Conservation (phyloP, 2,113 vertebrate genomes). For the human region DNA sequence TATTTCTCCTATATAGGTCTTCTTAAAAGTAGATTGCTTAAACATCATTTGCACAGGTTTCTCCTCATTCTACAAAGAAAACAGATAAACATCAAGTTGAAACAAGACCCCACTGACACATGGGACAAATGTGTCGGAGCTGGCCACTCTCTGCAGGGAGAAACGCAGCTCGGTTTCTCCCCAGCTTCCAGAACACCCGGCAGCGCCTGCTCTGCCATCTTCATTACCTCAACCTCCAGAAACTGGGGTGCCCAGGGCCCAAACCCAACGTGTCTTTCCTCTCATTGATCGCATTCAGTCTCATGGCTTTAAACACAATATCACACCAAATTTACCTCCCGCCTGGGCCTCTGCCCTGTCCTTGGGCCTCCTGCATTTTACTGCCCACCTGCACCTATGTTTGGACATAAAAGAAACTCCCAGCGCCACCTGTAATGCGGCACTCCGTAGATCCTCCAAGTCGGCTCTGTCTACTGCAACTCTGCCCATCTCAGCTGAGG, state of each 20-base stretch:
- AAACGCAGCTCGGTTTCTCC: too few relatives aligned
- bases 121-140: too few relatives aligned
- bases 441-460: neutral
- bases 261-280: neutral
- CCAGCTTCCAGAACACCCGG: neutral
- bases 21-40: conserved; percentile 80
- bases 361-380: neutral
- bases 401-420: neutral
- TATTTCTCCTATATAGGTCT: conserved; percentile 83
- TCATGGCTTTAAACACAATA: neutral
- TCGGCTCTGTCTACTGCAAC: neutral
- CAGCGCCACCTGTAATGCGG: rapidly evolving
- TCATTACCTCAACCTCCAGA: neutral
- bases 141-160: rapidly evolving
- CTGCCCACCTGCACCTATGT: neutral
- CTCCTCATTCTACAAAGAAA: conserved; percentile 77
- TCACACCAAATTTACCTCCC: neutral
- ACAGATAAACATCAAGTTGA: neutral
- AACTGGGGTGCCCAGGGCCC: neutral
- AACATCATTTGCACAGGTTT: conserved; percentile 93
- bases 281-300: neutral
- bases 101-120: neutral
- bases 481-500: neutral
- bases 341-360: neutral
- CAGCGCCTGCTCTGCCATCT: rapidly evolving